phyloP scores from a whole-genome alignment of 2,797 vertebrate genomes.

The Falco novaeseelandiae region DNA sequence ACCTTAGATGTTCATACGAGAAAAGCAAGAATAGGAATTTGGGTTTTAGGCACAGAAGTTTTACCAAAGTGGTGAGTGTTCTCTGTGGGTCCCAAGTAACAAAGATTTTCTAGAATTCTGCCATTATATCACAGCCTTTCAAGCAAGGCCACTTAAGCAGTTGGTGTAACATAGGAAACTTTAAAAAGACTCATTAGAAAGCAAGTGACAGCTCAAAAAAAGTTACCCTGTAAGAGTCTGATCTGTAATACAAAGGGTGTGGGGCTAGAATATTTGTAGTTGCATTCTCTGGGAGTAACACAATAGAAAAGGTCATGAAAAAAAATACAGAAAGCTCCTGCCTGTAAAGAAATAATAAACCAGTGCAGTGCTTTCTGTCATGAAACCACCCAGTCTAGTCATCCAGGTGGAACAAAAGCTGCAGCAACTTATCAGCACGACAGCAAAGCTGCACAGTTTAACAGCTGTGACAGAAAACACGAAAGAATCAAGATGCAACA shows the following conservation, averaged over 20 bases:
- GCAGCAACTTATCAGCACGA: neutral
- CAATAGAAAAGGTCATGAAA: fast-evolving
- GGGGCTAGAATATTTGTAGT: neutral
- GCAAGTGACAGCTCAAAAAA: neutral
- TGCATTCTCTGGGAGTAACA: neutral
- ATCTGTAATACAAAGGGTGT: neutral
- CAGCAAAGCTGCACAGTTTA: neutral
- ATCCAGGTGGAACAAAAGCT: neutral
- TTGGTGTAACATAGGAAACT: neutral
- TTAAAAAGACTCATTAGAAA: neutral
- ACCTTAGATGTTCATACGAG: neutral
- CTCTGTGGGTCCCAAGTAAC: neutral
- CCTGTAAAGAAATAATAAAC: neutral
- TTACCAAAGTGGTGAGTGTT: fast-evolving
- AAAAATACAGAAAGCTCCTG: neutral
- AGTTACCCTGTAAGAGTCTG: neutral
- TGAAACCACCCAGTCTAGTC: neutral
- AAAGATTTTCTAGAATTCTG: neutral
- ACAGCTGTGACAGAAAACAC: neutral
- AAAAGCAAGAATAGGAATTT: neutral
- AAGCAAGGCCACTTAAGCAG: neutral
- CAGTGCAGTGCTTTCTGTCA: neutral
- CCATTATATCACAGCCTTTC: neutral
- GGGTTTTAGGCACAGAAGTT: fast-evolving
- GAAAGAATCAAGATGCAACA: neutral